A percentile compares a stretch with the other conserved stretches of the same genome.
These are phyloP conservation scores for Erebia palarica DNA, from an alignment of 2,888 invertebrate genomes.

Conservation along the genomic window DNA sequence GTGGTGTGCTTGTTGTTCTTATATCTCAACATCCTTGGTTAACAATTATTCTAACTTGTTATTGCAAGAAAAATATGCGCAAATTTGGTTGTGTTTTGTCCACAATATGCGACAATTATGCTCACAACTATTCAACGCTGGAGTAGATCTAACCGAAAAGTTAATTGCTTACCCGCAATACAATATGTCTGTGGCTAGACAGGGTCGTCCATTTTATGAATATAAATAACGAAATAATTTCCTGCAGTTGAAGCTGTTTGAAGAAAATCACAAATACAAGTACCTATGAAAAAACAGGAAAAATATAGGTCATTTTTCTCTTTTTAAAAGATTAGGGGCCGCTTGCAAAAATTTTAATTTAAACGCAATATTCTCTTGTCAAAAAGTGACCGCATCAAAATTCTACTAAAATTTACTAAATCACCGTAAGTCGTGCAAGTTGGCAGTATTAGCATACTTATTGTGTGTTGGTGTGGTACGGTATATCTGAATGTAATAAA, in stretches of 20 bases:
- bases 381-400: too few species aligned
- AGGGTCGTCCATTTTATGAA: constrained; percentile 27
- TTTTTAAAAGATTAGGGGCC: not conserved
- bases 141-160: constrained; percentile 32
- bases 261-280: not conserved
- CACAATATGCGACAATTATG: constrained; percentile 10
- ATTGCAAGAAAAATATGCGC: not conserved
- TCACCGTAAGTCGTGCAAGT: too few species aligned
- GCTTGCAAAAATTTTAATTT: too few species aligned
- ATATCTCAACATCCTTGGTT: too few species aligned
- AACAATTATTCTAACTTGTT: too few species aligned
- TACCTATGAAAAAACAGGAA: not conserved
- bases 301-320: not conserved
- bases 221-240: constrained; percentile 30
- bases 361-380: too few species aligned
- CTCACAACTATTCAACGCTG: constrained; percentile 4
- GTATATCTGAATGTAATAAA: not conserved
- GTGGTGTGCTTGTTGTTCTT: too few species aligned
- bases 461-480: not conserved
- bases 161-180: constrained; percentile 37
- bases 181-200: constrained; percentile 29
- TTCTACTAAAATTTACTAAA: too few species aligned
- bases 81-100: not conserved
- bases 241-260: constrained; percentile 8
- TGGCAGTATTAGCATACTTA: too few species aligned